A percentile compares a stretch with the other conserved stretches of the same genome.
These are phyloP conservation scores for Loripinus fragilis DNA, from an alignment of 2,888 invertebrate species.

Conservation along the genomic window DNA sequence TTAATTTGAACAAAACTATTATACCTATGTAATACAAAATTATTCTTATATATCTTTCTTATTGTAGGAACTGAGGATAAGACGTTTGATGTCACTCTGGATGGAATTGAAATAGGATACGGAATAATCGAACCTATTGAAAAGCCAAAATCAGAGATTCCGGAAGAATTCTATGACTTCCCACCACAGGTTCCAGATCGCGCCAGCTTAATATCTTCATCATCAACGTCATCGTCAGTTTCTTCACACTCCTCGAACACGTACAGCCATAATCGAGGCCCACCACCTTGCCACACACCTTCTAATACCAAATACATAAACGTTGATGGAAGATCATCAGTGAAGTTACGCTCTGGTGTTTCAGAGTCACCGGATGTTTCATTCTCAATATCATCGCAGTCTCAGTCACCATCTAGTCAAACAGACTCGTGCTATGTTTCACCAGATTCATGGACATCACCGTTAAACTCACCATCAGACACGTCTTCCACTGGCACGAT, in stretches of 20 bases:
- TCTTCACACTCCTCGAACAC: no score
- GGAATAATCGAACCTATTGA: not conserved
- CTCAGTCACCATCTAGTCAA: not conserved
- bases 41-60: no score
- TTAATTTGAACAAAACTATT: no score
- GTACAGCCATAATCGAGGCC: not conserved
- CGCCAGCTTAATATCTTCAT: not conserved
- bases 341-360: no score
- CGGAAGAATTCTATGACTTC: not conserved
- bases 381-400: not conserved
- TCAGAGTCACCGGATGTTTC: not conserved
- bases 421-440: not conserved
- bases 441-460: no score
- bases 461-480: no score
- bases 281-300: not conserved
- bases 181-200: not conserved
- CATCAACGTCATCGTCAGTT: not conserved
- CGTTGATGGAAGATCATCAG: no score
- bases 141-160: not conserved
- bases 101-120: conserved; percentile 1
- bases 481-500: no score
- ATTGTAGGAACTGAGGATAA: not conserved
- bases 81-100: not conserved
- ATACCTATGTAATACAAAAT: no score
- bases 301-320: no score